Evolutionary conservation across 1,140 invertebrate species (phyloP), one percentile per base, ranked within the genome.

Genomic region (Hypsibius dujardini): DNA sequence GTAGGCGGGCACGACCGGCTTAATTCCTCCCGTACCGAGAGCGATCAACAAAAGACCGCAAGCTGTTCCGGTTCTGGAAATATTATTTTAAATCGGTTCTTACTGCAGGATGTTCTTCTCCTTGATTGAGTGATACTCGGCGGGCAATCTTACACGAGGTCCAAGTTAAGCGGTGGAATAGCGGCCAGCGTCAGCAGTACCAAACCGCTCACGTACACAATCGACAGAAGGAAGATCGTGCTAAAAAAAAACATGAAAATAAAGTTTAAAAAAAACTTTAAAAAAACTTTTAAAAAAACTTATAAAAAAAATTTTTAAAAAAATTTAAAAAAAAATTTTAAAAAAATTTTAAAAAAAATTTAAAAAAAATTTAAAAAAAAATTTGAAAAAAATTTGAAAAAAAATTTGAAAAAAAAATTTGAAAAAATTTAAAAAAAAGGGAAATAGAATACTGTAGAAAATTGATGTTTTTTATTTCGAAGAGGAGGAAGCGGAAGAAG

Each of bases 1-100:
- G 79, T 98, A 98, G 0, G 95, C 89, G 0, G 90, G 86, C 0
- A 98, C 94, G 78, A 93, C 97, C 0, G 95, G 93, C 78, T 98
- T 98, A 76, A 99, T 98, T 1, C 95, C 92, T 3, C 93, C 95
- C 0, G 91, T 92, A 1, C 92, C 92, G 15, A 93, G 71, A 1
- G 90, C 90, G 74, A 95, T 91, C 15, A 94, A 79, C 0, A 75
- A 71, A 7, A 81, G 74, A 1, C 90, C 91, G 62, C 62, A 14
- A 3, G 45, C 7, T 14, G 45, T 14, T 42, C 62, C 62, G 3
- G 62, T 3, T 12, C 62, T 67, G 45, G 42, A 67, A 67, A n/a
- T n/a, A n/a, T n/a, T n/a, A 56, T 56, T 7, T 7, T 7, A 7
- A 7, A 56, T 56, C 50, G 7, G 50, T 7, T 7, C 7, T n/a